Conservation (phyloP, 1,140 invertebrate genomes). For the Mizuhopecten yessoensis region DNA sequence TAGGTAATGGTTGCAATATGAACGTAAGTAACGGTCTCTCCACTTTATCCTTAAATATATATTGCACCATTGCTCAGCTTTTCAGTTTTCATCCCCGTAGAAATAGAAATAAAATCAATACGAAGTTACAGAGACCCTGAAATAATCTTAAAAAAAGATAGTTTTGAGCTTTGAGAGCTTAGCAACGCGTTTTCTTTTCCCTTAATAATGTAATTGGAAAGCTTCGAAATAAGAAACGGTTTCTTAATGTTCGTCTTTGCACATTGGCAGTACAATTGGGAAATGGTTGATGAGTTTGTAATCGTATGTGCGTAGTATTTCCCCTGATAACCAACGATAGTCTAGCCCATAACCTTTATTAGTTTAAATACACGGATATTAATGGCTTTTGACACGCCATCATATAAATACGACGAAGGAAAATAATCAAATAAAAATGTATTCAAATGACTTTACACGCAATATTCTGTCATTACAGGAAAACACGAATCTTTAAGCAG, state of each 20-base stretch:
- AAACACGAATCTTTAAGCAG: neutral
- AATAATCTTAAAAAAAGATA: neutral
- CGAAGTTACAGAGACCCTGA: neutral
- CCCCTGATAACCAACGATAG: neutral
- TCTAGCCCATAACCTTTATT: conserved; percentile 34
- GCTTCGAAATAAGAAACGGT: neutral
- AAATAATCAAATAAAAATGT: conserved; percentile 28
- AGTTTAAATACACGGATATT: neutral
- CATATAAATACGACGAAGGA: neutral
- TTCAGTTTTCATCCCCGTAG: no score
- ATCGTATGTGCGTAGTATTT: neutral
- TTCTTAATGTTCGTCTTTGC: neutral
- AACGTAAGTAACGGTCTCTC: no score
- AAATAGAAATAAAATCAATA: neutral
- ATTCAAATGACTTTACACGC: neutral
- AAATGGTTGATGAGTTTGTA: neutral
- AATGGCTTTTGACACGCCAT: conserved; percentile 4
- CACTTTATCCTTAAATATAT: no score
- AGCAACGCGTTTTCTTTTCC: no score
- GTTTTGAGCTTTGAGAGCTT: no score
- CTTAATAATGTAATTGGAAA: neutral
- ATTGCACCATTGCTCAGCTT: no score
- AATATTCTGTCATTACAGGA: neutral
- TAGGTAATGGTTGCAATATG: no score
- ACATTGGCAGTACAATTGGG: neutral